Base-by-base conservation (phyloP, 2,888 invertebrate species). In the Phalera bucephala region DNA sequence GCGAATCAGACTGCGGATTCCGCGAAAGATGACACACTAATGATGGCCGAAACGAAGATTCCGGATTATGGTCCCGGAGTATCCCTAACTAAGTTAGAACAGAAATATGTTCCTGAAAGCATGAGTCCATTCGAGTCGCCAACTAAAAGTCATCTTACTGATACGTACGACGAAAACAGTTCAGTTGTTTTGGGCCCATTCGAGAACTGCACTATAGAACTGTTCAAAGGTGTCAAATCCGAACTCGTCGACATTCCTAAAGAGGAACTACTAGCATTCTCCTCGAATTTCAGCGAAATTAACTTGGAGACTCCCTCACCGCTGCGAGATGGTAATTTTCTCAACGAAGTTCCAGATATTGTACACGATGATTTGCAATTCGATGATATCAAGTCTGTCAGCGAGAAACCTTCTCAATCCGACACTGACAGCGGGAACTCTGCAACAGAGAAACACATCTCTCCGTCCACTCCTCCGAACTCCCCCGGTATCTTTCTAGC, bases 121-220 rank as follows among this genome's bases (percentile, higher is more conserved):
- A 35, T 80, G 28, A 89, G 87, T 45, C 87, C 89, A 1, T 82
- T 81, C 38, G 89, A 88, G 49, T 89, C 88, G 17, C 87, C 87
- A 0, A 81, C 87, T 1, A 86, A 84, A 66, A 86, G 84, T 38
- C 84, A 79, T 40, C 89, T 73, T 33, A 90, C 77, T 3, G 89
- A 89, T 31, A 89, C 89, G 0, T 87, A 80, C 44, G 84, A 88
- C 29, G 87, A 87, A 60, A 84, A 90, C 59, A 87, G 89, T 38
- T 89, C 89, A n/a, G 91, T 92, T 3, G 91, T 92, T 7, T 54
- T 92, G 22, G 92, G 92, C 1, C 90, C 92, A 0, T 91, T 91
- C 51, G 91, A 92, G 48, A 91, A 91, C 53, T 91, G 88, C 52
- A 80, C 90, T 0, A 64, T 91, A 21, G 91, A 91, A 40, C 70